Base-by-base conservation (phyloP, 2,113 vertebrate species). In the Cinclus mexicanus region DNA sequence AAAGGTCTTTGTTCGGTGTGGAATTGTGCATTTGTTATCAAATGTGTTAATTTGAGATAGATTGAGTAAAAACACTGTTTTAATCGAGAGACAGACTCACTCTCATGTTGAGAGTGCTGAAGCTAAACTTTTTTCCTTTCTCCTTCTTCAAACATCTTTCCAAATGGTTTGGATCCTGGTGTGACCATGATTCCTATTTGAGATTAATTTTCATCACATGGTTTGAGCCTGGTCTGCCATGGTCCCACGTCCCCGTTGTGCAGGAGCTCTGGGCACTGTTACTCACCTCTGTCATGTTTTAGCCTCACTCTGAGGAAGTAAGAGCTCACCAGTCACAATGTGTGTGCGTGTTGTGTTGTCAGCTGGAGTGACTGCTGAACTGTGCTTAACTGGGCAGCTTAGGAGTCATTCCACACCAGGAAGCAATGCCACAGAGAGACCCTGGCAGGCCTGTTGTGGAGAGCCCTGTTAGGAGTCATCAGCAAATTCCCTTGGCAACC, bases 381-480 rank as follows among this genome's bases (percentile, higher is more conserved):
- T 1, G 2, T 31, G 17, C 47, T 41, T 50, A 28, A 14, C 17
- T 10, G 64, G 46, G 79, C 9, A 6, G 16, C 41, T 79, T 29
- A 4, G 61, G 31, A 24, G 16, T 39, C 26, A 1, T 37, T 71
- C 39, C 14, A 6, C 3, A 1, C 12, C 0, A 14, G 35, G 37
- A 20, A 31, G 4, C 2, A 0, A 11, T 47, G 74, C 46, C 60
- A 49, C 14, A 1, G 24, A 19, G 59, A 37, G 41, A 19, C 52
- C 10, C 2, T 3, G 53, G 41, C 37, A 24, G 26, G 52, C 15
- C 37, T 52, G 6, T 9, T 42, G 26, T 20, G 63, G 46, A 49
- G 67, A 74, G 39, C 39, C 47, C 49, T 8, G 4, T 41, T 64
- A 28, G 2, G 9, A 92, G 33, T 22, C 71, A 49, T 64, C 29